Conservation (phyloP, 2,888 invertebrate genomes). For the Trissonchulus sp. region DNA sequence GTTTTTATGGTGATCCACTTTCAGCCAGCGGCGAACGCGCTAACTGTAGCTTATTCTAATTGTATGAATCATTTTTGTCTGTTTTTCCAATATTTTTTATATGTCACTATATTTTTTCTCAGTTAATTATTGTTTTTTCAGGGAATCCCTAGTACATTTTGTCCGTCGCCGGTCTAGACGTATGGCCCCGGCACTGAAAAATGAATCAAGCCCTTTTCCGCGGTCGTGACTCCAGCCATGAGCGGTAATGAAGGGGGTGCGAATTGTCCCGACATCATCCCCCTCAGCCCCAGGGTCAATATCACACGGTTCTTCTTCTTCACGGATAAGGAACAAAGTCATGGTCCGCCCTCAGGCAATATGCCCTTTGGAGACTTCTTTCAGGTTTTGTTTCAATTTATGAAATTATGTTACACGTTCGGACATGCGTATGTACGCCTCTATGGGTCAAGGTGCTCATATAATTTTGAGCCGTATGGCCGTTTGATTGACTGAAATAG, state of each 20-base stretch:
- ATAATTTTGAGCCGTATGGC: too few relatives aligned
- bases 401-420: too few relatives aligned
- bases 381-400: too few relatives aligned
- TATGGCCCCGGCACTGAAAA: constrained; percentile 65
- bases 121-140: constrained; percentile 26
- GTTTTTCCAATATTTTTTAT: too few relatives aligned
- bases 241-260: constrained; percentile 74
- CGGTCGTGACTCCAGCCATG: constrained; percentile 80
- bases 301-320: constrained; percentile 95
- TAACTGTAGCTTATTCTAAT: too few relatives aligned
- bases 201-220: constrained; percentile 76
- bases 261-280: constrained; percentile 69
- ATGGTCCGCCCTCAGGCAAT: constrained; percentile 76
- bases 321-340: constrained; percentile 70
- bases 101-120: too few relatives aligned
- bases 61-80: too few relatives aligned
- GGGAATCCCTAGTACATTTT: constrained; percentile 18
- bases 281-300: constrained; percentile 76
- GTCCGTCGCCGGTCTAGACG: not conserved
- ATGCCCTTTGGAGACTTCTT: constrained; percentile 89
- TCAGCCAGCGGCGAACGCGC: too few relatives aligned
- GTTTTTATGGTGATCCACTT: too few relatives aligned
- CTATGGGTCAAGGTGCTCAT: too few relatives aligned
- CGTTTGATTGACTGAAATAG: too few relatives aligned
- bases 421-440: too few relatives aligned